Conservation (phyloP, 2,113 vertebrate genomes). For the Corythoichthys intestinalis region DNA sequence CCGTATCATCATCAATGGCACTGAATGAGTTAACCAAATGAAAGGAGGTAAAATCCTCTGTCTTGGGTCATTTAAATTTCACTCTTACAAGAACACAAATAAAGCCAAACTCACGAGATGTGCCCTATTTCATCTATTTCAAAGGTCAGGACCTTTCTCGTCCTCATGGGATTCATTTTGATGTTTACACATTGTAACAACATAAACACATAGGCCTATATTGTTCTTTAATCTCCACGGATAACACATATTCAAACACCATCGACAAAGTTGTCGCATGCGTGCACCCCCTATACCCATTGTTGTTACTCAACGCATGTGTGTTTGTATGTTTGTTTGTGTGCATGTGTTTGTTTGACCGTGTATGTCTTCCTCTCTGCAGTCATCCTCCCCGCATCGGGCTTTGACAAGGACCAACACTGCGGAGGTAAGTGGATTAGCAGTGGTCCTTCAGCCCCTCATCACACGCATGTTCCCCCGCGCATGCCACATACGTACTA, state of each 20-base stretch:
- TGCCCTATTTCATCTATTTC: neutral
- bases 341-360: constrained; percentile 47
- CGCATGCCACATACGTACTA: neutral
- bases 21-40: too few species aligned
- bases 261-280: neutral
- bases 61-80: too few species aligned
- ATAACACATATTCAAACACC: neutral
- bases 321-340: constrained; percentile 22
- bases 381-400: constrained; percentile 95
- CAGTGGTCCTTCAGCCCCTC: constrained; percentile 12
- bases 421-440: constrained; percentile 84
- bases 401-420: constrained; percentile 83
- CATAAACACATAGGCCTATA: neutral
- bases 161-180: neutral
- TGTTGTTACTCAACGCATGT: neutral
- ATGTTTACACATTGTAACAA: neutral
- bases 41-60: too few species aligned
- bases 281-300: neutral
- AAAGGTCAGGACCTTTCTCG: neutral
- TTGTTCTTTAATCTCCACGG: neutral
- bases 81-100: too few species aligned
- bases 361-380: constrained; percentile 57
- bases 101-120: neutral
- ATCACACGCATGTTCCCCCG: constrained; percentile 37
- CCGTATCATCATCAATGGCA: too few species aligned